phyloP scores from a whole-genome alignment of 2,113 vertebrate genomes.

The Microtus richardsoni region DNA sequence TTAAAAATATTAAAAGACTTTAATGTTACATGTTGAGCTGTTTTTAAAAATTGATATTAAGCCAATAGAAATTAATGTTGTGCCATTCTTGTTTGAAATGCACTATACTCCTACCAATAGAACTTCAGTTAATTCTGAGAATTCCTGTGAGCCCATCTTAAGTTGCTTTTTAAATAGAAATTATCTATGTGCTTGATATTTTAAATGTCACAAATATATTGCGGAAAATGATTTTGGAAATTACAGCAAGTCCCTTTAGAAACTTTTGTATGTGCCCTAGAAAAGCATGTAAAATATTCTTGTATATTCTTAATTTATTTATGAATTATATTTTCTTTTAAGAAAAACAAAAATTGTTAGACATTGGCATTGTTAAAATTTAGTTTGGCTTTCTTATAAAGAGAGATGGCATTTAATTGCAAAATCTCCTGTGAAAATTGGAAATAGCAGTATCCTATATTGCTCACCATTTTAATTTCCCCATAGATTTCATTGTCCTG shows the following conservation, averaged over 20 bases:
- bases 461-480: neutral
- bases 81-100: conserved; percentile 1
- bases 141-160: neutral
- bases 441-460: neutral
- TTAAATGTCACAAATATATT: neutral
- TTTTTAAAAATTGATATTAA: neutral
- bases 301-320: neutral
- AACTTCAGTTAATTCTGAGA: neutral
- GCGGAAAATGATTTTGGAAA: conserved; percentile 37
- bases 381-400: neutral
- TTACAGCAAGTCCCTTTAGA: neutral
- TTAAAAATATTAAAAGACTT: neutral
- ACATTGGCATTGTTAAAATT: neutral
- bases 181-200: neutral
- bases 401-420: neutral
- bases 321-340: neutral
- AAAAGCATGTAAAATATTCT: neutral
- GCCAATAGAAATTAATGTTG: neutral
- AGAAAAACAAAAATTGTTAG: neutral
- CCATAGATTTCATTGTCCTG: neutral
- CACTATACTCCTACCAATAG: neutral
- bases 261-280: neutral
- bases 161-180: neutral
- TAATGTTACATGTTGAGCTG: neutral
- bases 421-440: neutral